A percentile compares a stretch with the other conserved stretches of the same genome.
Conservation (phyloP, 2,797 vertebrate genomes). For the Phataginus tricuspis region DNA sequence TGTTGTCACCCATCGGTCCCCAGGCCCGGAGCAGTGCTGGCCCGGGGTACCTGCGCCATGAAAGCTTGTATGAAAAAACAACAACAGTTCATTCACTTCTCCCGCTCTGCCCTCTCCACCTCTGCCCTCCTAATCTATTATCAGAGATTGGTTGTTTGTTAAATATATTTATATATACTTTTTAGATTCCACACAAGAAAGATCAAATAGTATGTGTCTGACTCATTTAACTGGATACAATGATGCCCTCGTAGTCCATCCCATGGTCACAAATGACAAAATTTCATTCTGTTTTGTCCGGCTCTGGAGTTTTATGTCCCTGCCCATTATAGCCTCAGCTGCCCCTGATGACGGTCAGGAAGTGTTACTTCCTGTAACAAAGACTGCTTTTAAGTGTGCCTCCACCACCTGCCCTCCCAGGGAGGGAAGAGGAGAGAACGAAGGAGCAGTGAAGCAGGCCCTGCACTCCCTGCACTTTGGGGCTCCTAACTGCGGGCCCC, state of each 20-base stretch:
- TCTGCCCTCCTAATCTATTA: not conserved
- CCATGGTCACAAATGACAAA: not conserved
- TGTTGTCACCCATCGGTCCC: not conserved
- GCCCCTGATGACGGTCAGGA: not conserved
- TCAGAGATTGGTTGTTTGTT: too few relatives aligned
- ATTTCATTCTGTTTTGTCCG: not conserved
- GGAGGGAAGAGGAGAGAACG: not conserved
- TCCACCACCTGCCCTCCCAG: too few relatives aligned
- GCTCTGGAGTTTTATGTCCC: not conserved
- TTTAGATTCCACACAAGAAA: not conserved
- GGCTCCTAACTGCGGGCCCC: not conserved
- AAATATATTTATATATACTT: too few relatives aligned
- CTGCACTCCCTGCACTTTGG: too few relatives aligned
- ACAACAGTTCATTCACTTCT: not conserved
- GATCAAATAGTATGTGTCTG: not conserved
- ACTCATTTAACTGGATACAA: not conserved
- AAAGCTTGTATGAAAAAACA: too few relatives aligned
- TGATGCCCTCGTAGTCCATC: not conserved
- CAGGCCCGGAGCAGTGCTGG: not conserved
- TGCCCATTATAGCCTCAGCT: not conserved
- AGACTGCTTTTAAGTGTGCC: not conserved
- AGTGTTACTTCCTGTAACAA: not conserved
- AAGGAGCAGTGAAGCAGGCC: rapidly evolving
- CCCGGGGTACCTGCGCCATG: not conserved
- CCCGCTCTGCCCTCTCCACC: not conserved